Evolutionary conservation across 1,140 invertebrate species (phyloP), one percentile per base, ranked within the genome.

Genomic region (Dendrolimus kikuchii): DNA sequence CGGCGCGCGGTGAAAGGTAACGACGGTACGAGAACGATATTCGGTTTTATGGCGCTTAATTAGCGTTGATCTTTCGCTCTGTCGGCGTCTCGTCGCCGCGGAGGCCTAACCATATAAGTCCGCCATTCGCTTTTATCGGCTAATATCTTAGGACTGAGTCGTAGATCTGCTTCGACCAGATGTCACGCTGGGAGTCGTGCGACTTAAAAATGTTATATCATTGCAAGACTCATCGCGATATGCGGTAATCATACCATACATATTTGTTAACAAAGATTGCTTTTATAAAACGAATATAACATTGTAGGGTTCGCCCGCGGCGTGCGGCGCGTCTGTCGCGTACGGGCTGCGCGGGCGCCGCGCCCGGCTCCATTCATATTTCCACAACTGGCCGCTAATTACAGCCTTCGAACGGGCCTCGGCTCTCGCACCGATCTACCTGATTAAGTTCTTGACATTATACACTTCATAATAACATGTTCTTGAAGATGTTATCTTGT

Each of bases 21-120:
- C 64, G 69, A 70, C 55, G 60, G 60, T 58, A 64, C 59, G 64
- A 64, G 71, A 66, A 66, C 69, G 72, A 76, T 77, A 72, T 79
- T 79, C 66, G 71, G 70, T 78, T 84, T 84, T 82, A 85, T 81
- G 71, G 76, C 61, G 69, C 71, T 81, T 85, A 82, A 85, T 85
- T 82, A 82, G 77, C 69, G 70, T 79, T 66, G 77, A 74, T 71
- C 67, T 71, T 74, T 74, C 68, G 69, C 64, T 74, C 55, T 62
- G 75, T 60, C 68, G 69, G 69, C 71, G 68, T 61, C 64, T 66
- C 67, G 54, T 53, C 48, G 59, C 55, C 39, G 57, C 51, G 61
- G 50, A 59, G 62, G 54, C 50, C 55, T 53, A 9, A 44, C 74
- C 67, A 63, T 76, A 73, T 73, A 74, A 51, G 71, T 71, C 70